Conservation (phyloP, 1,140 invertebrate species). For the Steinernema khuongi region DNA sequence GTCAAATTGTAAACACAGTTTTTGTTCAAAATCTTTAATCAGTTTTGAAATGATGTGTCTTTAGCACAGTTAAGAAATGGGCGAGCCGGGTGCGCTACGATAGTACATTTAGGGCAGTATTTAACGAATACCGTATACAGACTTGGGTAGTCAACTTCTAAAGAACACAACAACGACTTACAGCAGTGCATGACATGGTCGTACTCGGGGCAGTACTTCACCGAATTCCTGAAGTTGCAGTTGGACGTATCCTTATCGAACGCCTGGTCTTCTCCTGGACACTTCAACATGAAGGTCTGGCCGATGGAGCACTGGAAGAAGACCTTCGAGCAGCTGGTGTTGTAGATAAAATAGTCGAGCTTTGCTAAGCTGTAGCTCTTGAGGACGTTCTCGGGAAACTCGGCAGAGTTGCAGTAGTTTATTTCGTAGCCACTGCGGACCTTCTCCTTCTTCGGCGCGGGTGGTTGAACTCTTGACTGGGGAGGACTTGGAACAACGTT, state of each 20-base stretch:
- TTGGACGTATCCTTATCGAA: conserved; percentile 36
- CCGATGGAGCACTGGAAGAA: conserved; percentile 46
- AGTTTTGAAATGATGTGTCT: no score
- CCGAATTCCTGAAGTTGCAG: conserved; percentile 34
- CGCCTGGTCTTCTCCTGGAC: conserved; percentile 35
- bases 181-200: conserved; percentile 44
- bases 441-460: neutral
- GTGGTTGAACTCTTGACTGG: neutral
- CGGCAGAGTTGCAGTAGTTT: conserved; percentile 33
- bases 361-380: conserved; percentile 32
- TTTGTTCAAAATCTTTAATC: no score
- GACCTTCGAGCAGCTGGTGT: conserved; percentile 34
- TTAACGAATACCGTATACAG: conserved; percentile 13
- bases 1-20: no score
- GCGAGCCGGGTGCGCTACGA: no score
- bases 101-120: neutral
- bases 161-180: conserved; percentile 23
- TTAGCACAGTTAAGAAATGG: no score
- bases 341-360: conserved; percentile 40
- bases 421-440: conserved; percentile 28
- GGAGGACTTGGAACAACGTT: neutral
- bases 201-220: conserved; percentile 42
- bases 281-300: conserved; percentile 33
- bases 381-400: conserved; percentile 36
- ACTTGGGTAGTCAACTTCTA: neutral